Evolutionary conservation across 1,140 invertebrate genomes (phyloP).

Genomic region (Arctopsyche grandis): DNA sequence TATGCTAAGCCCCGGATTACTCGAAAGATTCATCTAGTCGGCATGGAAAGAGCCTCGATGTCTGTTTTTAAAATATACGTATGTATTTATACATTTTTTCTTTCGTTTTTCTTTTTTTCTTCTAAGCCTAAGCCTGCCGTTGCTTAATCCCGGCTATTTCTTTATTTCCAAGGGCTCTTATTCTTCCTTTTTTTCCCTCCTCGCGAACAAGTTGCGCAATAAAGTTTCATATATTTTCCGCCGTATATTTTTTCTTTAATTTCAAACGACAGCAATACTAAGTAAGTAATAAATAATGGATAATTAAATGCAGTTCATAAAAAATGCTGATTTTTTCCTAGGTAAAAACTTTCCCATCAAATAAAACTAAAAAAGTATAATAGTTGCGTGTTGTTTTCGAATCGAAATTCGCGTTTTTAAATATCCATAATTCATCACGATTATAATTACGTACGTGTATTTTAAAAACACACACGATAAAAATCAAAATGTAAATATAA

Average conservation of each 20-base stretch:
- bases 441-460: neutral
- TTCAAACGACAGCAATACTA: neutral
- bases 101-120: slow-evolving; percentile 44
- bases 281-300: neutral
- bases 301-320: neutral
- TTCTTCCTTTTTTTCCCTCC: neutral
- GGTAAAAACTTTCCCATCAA: no score
- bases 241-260: neutral
- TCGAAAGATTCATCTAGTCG: slow-evolving; percentile 46
- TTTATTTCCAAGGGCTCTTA: slow-evolving; percentile 38
- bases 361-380: no score
- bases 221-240: slow-evolving; percentile 38
- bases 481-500: slow-evolving; percentile 45
- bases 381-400: neutral
- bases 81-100: slow-evolving; percentile 25
- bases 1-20: slow-evolving; percentile 51
- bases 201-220: slow-evolving; percentile 46
- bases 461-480: slow-evolving; percentile 11
- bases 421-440: neutral
- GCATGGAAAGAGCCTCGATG: neutral
- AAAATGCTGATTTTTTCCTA: neutral
- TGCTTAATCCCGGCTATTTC: slow-evolving; percentile 51
- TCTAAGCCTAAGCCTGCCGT: slow-evolving; percentile 46
- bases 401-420: neutral
- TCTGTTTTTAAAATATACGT: slow-evolving; percentile 45